A percentile compares a stretch with the other conserved stretches of the same genome.
phyloP scores from a whole-genome alignment of 2,888 invertebrate genomes.

The Eilema caniola region DNA sequence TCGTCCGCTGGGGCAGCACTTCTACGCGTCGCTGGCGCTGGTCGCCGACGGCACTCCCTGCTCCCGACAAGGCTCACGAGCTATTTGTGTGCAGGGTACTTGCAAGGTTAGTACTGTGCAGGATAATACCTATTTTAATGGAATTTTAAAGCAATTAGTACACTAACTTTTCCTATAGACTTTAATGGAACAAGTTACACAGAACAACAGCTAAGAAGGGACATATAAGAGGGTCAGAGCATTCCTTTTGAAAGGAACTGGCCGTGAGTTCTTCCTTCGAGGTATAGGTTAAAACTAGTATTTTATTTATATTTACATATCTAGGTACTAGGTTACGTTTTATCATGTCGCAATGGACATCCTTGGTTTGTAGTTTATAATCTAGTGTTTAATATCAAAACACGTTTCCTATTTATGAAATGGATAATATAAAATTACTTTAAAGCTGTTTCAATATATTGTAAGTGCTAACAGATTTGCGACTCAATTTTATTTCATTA shows the following conservation, averaged over 20 bases:
- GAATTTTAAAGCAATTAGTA: no score
- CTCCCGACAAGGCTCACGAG: conserved; percentile 87
- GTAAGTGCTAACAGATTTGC: not conserved
- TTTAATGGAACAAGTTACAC: no score
- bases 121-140: not conserved
- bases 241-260: no score
- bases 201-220: no score
- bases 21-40: conserved; percentile 93
- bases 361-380: no score
- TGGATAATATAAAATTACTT: conserved; percentile 8
- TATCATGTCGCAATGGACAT: no score
- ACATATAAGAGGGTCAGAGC: no score
- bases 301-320: no score
- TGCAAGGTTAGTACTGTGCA: conserved; percentile 93
- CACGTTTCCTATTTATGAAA: not conserved
- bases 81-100: conserved; percentile 92
- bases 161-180: no score
- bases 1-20: conserved; percentile 92
- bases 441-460: conserved; percentile 13
- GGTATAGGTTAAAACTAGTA: no score
- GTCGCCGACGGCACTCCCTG: conserved; percentile 94
- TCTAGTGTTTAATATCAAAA: not conserved
- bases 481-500: conserved; percentile 11
- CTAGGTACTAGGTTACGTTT: no score
- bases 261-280: no score